Conservation (phyloP, 1,140 invertebrate genomes). For the Anastatus disparis region DNA sequence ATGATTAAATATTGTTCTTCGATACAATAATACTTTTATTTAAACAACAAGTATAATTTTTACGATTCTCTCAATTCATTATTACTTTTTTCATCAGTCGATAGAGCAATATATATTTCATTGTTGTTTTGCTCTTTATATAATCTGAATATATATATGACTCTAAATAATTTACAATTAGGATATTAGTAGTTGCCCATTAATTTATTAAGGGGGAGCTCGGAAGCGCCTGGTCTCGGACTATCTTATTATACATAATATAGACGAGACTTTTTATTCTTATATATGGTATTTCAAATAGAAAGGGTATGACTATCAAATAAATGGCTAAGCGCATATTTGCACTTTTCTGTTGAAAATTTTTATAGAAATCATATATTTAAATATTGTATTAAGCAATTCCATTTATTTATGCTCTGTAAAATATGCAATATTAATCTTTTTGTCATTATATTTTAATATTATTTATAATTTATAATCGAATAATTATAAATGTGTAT, state of each 20-base stretch:
- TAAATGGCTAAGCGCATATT: constrained; percentile 26
- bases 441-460: not conserved
- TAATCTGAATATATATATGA: not conserved
- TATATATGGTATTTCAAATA: not conserved
- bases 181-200: constrained; percentile 28
- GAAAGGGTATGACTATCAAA: constrained; percentile 31
- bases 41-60: constrained; percentile 28
- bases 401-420: no score
- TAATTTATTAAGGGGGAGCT: constrained; percentile 15
- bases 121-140: constrained; percentile 5
- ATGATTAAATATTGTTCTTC: constrained; percentile 30
- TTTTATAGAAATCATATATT: constrained; percentile 15
- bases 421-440: not conserved
- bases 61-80: constrained; percentile 3
- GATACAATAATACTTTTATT: constrained; percentile 26
- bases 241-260: constrained; percentile 11
- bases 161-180: constrained; percentile 35
- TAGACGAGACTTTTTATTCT: constrained; percentile 12
- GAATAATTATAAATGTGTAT: not conserved
- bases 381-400: no score
- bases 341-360: constrained; percentile 24
- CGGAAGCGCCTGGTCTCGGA: constrained; percentile 10
- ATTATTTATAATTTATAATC: not conserved
- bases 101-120: not conserved
- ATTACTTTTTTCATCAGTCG: constrained; percentile 9